Base-by-base conservation (phyloP, 1,140 invertebrate genomes). In the Sycobia sp. region DNA sequence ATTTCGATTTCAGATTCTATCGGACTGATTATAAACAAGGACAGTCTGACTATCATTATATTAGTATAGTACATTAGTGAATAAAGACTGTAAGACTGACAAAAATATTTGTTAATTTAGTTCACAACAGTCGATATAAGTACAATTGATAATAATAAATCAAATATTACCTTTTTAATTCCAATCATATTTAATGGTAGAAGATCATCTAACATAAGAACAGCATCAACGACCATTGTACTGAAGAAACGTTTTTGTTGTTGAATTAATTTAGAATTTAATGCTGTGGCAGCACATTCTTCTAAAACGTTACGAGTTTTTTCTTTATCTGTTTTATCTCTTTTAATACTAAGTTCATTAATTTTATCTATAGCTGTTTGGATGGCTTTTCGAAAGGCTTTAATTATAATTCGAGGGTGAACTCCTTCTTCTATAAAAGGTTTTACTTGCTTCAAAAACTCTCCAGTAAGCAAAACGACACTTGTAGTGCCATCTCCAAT, bases 101-200 rank as follows among this genome's bases (percentile, higher is more conserved):
- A n/a, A n/a, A n/a, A n/a, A n/a, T n/a, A n/a, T n/a, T n/a, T n/a
- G n/a, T n/a, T n/a, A n/a, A n/a, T n/a, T n/a, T n/a, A n/a, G n/a
- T n/a, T n/a, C n/a, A n/a, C n/a, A n/a, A n/a, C n/a, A n/a, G n/a
- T n/a, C n/a, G 3, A 23, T 44, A 13, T 1, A 47, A n/a, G n/a
- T n/a, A n/a, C n/a, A n/a, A n/a, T n/a, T n/a, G n/a, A n/a, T n/a
- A 39, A 16, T 16, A 39, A 4, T 46, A 46, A 46, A 47, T 11
- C 9, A 50, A 32, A 20, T 13, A 25, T 57, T 14, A 98, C 92
- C 83, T 99, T 99, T 83, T 99, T 99, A 63, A 99, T 97, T 56
- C 98, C 97, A 80, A 99, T 99, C 97, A 99, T 99, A 76, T 99
- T 97, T 13, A 99, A 83, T 0, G 97, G 96, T 65, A 98, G 81